Conservation (phyloP, 2,888 invertebrate genomes). For the Drosophila engyochracea region DNA sequence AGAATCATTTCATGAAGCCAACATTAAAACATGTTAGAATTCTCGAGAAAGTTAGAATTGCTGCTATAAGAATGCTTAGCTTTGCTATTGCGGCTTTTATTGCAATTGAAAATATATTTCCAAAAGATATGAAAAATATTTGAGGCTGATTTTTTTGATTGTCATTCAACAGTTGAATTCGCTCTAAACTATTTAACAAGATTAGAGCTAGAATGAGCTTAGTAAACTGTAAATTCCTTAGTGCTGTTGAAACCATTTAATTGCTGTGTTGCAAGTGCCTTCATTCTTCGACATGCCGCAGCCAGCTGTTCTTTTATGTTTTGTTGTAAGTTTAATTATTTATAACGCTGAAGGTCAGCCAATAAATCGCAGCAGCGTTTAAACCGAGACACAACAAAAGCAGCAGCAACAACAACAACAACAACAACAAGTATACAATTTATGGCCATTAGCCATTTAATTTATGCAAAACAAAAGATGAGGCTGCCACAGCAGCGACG, state of each 20-base stretch:
- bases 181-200: neutral
- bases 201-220: neutral
- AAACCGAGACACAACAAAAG: constrained; percentile 20
- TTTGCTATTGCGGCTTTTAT: no score
- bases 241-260: neutral
- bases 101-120: neutral
- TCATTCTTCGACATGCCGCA: neutral
- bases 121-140: neutral
- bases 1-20: neutral
- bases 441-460: constrained; percentile 72
- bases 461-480: constrained; percentile 66
- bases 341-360: constrained; percentile 70
- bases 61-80: no score
- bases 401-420: neutral
- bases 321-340: constrained; percentile 58
- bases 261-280: constrained; percentile 7
- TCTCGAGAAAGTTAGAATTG: no score
- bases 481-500: constrained; percentile 15
- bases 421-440: constrained; percentile 47
- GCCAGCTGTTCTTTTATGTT: constrained; percentile 4
- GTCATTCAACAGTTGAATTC: neutral
- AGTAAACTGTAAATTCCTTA: neutral
- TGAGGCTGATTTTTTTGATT: neutral
- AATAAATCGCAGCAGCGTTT: constrained; percentile 61
- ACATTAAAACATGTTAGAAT: no score